A percentile compares a stretch with the other conserved stretches of the same genome.
These are phyloP conservation scores for Hypotaenidia okinawae DNA, from an alignment of 2,797 vertebrate species.

Conservation along the genomic window DNA sequence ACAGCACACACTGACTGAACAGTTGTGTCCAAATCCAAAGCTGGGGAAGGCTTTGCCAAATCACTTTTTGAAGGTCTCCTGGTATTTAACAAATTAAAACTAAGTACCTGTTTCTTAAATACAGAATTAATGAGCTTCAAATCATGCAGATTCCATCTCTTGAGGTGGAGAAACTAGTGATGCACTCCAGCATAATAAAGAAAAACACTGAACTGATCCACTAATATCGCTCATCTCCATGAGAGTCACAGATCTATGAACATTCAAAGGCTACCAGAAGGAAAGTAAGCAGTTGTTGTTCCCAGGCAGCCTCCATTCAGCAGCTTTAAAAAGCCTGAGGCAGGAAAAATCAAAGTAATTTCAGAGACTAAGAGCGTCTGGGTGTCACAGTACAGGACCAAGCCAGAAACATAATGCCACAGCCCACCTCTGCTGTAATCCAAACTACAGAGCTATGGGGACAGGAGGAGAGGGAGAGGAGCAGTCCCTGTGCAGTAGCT, in stretches of 20 bases:
- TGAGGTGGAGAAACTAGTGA: background rate
- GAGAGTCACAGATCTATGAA: background rate
- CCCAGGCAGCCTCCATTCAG: background rate
- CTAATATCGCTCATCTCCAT: background rate
- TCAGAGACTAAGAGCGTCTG: background rate
- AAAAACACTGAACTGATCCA: background rate
- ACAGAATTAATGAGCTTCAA: background rate
- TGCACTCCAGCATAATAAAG: background rate
- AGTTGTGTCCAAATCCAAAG: background rate
- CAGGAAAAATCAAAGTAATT: background rate
- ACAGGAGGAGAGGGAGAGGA: background rate
- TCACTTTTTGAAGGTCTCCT: background rate
- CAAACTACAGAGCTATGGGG: background rate
- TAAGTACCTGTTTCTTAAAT: background rate
- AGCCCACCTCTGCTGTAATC: background rate
- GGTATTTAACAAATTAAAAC: background rate
- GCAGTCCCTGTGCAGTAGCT: background rate
- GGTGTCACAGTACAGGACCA: background rate
- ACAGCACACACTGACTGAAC: background rate
- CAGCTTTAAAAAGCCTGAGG: background rate
- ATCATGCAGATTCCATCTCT: background rate
- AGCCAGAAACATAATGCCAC: background rate
- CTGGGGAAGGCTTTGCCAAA: background rate
- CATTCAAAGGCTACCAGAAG: background rate
- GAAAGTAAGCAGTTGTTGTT: background rate